Base-by-base conservation (phyloP, 1,140 invertebrate genomes). In the Papilio xuthus region DNA sequence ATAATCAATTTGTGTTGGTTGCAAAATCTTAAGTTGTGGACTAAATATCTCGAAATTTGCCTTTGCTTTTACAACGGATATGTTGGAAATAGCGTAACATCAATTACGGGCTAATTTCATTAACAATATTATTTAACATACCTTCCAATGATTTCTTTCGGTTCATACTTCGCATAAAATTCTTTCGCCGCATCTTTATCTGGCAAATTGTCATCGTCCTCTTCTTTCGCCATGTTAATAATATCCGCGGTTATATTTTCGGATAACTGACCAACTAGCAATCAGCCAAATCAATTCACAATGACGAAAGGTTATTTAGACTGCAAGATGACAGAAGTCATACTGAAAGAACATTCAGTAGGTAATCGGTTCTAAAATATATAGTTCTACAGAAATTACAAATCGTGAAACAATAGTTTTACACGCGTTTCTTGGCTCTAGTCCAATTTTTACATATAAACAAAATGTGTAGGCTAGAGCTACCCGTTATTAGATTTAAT, bases 111-210 rank as follows among this genome's bases (percentile, higher is more conserved):
- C 8, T 23, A 26, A 47, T 73, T 73, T 47, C 4, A 23, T 73
- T 47, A 73, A 15, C 12, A 73, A 79, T 79, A 81, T 50, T 67
- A 72, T 26, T 50, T 26, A 76, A 79, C 95, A 92, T 95, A 99
- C 98, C 97, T 98, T 94, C 99, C 99, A 73, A 99, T 95, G 84
- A 99, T 97, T 94, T 99, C 98, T 92, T 99, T 99, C 4, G 98
- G 98, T 92, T 99, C 99, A 94, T 99, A 99, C 95, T 98, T 99
- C 18, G 98, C 98, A 92, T 99, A 99, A 93, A 99, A 99, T 87
- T 97, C 97, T 92, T 98, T 98, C 8, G 97, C 97, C 79, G 97
- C 97, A 94, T 98, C 97, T 94, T 97, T 97, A 92, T 98, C 97
- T 9, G 97, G 97, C 78, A 98, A 94, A 88, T 97, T 95, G 90